Evolutionary conservation across 1,140 invertebrate species (phyloP), one percentile per base, ranked within the genome.

Genomic region (Argopecten irradians): DNA sequence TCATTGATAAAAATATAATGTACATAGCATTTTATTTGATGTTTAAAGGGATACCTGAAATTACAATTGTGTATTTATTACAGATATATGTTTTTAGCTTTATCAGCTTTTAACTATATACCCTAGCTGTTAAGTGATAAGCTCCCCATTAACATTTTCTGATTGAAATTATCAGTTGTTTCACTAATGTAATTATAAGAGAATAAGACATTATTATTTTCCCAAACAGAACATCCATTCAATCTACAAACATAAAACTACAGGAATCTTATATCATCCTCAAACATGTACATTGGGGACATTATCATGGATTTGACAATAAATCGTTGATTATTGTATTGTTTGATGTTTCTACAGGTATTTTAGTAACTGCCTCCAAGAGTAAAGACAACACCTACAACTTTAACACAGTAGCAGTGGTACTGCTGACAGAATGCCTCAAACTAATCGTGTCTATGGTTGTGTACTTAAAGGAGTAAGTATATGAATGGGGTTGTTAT

Each of bases 291-390:
- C 33, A 84, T 32, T 3, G 8, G 22, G n/a, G 19, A 2, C 34
- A 84, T 28, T 32, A 28, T 32, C 22, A 22, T 28, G 5, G 8
- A 22, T 34, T 22, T n/a, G n/a, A n/a, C n/a, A n/a, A n/a, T n/a
- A n/a, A n/a, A n/a, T n/a, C 9, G 41, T 34, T 46, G 8, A 19
- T 89, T 11, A 83, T 39, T 86, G n/a, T 86, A 84, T 85, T 88
- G 19, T 85, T 87, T 86, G 32, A 2, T 90, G 28, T 71, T 82
- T 88, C 39, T 96, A 19, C 92, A 99, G 98, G 98, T 93, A 97
- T 99, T 90, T 97, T 99, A 91, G 97, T 99, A 28, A 99, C 97
- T 84, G 97, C 97, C 91, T 98, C 98, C 11, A 98, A 99, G 96
- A 97, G 97, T 89, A 96, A 96, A 84, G 97, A 97, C 93, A 97